A percentile compares a stretch with the other conserved stretches of the same genome.
Conservation (phyloP, 2,113 vertebrate genomes). For the Callithrix jacchus region DNA sequence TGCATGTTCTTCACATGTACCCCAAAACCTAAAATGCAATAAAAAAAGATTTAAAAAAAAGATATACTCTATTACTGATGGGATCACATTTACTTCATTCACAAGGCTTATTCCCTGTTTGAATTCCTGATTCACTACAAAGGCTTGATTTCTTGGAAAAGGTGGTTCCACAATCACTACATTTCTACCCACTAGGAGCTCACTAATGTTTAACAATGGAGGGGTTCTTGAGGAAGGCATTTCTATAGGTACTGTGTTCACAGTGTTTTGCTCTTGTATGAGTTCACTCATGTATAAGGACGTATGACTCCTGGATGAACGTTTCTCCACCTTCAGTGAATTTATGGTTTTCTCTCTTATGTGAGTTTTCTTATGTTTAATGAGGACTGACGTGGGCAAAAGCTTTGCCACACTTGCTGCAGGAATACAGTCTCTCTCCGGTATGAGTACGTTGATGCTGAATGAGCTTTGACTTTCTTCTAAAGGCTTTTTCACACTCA, state of each 20-base stretch:
- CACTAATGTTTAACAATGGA: not conserved
- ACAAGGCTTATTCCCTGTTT: not conserved
- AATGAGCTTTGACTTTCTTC: not conserved
- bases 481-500: constrained; percentile 40
- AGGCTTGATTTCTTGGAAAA: not conserved
- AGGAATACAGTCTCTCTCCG: not conserved
- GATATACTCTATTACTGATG: not conserved
- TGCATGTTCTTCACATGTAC: no score
- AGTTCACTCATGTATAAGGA: not conserved
- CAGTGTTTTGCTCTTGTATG: not conserved
- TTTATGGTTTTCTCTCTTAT: not conserved
- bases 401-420: constrained; percentile 9
- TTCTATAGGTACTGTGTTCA: not conserved
- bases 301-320: not conserved
- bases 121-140: not conserved
- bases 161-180: not conserved
- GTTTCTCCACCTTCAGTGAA: constrained; percentile 26
- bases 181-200: not conserved
- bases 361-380: constrained; percentile 21
- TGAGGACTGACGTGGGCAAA: constrained; percentile 33
- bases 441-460: constrained; percentile 10
- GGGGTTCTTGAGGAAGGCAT: not conserved
- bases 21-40: no score
- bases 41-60: no score
- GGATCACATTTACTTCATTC: not conserved